Conservation (phyloP, 2,888 invertebrate genomes). For the Escarpia spicata region DNA sequence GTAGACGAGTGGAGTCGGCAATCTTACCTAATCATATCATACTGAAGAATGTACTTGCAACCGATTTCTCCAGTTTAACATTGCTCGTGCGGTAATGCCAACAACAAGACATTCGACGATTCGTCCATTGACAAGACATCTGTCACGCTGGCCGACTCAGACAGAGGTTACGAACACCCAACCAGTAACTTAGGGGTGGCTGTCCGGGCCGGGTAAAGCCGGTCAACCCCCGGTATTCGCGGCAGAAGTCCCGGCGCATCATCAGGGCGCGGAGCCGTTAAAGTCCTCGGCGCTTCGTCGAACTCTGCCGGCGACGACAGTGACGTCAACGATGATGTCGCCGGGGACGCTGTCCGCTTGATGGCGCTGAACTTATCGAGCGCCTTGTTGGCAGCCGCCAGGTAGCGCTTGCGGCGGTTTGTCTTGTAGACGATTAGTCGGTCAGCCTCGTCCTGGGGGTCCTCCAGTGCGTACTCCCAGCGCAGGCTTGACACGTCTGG, state of each 20-base stretch:
- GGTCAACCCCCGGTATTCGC: not conserved
- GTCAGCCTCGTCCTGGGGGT: slow-evolving; percentile 53
- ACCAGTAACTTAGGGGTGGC: slow-evolving; percentile 1
- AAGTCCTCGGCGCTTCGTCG: not conserved
- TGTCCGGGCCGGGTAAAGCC: not conserved
- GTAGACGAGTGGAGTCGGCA: no score
- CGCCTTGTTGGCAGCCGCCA: slow-evolving; percentile 49
- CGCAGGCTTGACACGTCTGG: slow-evolving; percentile 46
- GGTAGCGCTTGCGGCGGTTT: slow-evolving; percentile 59
- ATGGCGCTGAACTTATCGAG: slow-evolving; percentile 34
- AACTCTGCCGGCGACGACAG: not conserved
- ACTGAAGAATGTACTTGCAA: not conserved
- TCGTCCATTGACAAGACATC: not conserved
- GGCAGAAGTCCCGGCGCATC: not conserved
- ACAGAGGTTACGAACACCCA: not conserved
- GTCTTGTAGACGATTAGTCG: slow-evolving; percentile 57
- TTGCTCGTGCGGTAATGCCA: not conserved
- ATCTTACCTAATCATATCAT: not conserved
- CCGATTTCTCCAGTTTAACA: not conserved
- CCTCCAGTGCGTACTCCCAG: slow-evolving; percentile 55
- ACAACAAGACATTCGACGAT: not conserved
- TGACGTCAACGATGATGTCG: not conserved
- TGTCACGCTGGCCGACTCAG: not conserved
- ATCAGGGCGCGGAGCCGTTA: not conserved
- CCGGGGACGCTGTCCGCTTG: not conserved